Base-by-base conservation (phyloP, 2,888 invertebrate species). In the Mythimna albipuncta region DNA sequence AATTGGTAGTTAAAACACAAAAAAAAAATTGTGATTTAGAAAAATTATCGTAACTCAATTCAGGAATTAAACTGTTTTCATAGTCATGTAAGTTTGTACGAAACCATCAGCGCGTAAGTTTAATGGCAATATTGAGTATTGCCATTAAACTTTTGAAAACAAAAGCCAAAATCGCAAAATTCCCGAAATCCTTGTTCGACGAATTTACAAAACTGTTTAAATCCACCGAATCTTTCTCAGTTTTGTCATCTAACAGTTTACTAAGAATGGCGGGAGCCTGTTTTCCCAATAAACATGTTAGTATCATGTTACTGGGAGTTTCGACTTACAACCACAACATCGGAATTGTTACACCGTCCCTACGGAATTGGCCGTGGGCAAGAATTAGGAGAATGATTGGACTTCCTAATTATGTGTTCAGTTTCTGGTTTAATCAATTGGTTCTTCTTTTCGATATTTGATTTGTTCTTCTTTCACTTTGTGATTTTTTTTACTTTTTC, bases 321-420 rank as follows among this genome's bases (percentile, higher is more conserved):
- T 93, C 86, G 80, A 61, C 75, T 93, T 92, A 90, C 93, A 85
- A 88, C 35, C 79, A 91, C 77, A 92, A 93, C 88, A 92, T 64
- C 32, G 68, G 75, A 81, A 81, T 82, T 85, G 89, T 87, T 85
- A 81, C 89, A 72, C 67, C 58, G 64, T 80, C 64, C 77, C 76
- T 71, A 62, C 11, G 38, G 74, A 72, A 77, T 84, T 79, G 44
- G 65, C 52, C 61, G 66, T 72, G 69, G 66, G 61, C 70, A n/a
- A 35, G 57, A 38, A 69, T 64, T 41, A 61, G 41, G 11, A 13
- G 41, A 61, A 41, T 61, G 9, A 13, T 69, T 62, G 61, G 44
- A 59, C 73, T 73, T 73, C 81, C 79, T 77, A 81, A 81, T 72
- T 66, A 81, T 69, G 13, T 26, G 19, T 70, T 72, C 47, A 13